Base-by-base conservation (phyloP, 2,888 invertebrate species). In the Pammene aurita region DNA sequence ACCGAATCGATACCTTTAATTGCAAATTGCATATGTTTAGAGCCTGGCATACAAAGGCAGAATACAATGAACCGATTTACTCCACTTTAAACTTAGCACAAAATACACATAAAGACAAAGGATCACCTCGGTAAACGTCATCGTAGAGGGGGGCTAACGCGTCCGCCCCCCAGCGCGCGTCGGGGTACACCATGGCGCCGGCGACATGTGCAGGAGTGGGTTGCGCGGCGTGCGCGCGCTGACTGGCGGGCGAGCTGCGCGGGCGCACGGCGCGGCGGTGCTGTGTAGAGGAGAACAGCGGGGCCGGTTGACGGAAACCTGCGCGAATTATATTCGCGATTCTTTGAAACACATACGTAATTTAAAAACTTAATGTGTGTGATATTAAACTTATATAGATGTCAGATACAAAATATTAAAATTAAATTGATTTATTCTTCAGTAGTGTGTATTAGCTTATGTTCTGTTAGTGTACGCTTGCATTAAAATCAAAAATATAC, bases 141-240 rank as follows among this genome's bases (percentile, higher is more conserved):
- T 94, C 94, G 92, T 94, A 94, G 86, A 94, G 93, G 85, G 94
- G 94, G 80, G 94, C 93, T 91, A 94, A 93, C 78, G 94, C 93
- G 85, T 94, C 93, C 92, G 90, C 94, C 93, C 90, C 92, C 92
- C 93, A 93, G 84, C 93, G 92, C 86, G 90, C 84, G 88, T 94
- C 94, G 78, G 94, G 94, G 88, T 94, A 94, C 84, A 94, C 94
- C 94, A 94, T 94, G 89, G 88, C 88, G 88, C 83, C 85, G 89
- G 88, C 88, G 88, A 83, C 85, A 85, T 79, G 82, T 83, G 84
- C 90, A 86, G 88, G 84, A 83, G 89, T 90, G 89, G 87, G 73
- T 72, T 56, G 26, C 41, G 58, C 68, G 38, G 16, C 34, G 60
- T 54, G 58, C 60, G 26, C 62, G 44, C 61, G 66, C 57, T n/a